Base-by-base conservation (phyloP, 2,797 vertebrate species). In the Sebastes goodei region DNA sequence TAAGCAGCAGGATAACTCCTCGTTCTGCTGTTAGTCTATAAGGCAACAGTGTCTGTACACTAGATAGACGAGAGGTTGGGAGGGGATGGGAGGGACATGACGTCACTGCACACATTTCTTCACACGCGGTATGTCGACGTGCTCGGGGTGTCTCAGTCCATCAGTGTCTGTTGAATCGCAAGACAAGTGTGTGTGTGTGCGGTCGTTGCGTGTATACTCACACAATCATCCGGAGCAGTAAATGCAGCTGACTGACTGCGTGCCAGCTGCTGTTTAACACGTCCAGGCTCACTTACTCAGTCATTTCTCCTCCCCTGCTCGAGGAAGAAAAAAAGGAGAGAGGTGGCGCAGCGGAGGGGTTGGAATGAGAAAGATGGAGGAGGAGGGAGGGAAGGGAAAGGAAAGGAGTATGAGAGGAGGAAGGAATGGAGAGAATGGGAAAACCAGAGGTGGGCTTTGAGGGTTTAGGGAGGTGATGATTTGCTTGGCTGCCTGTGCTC, bases 261-360 rank as follows among this genome's bases (percentile, higher is more conserved):
- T 85, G 88, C 89, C 92, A 93, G 89, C 91, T 89, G 91, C 90
- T 88, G 88, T 91, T 88, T 88, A 92, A 91, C 86, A 92, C 84
- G 61, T 92, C 89, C 88, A 80, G 76, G 81, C 82, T 92, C 89
- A 85, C 86, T 92, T 78, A 80, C 78, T 82, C 87, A 62, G 78
- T 82, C 78, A 10, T 78, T 60, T 74, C 68, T 86, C 70, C 72
- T 69, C 38, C 73, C 74, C 49, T 30, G 38, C 75, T 87, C 55
- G 46, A 79, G 86, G 82, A 25, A 42, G 38, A 38, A 33, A 12
- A 62, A 87, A 89, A 90, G 89, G 81, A 71, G 67, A 74, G 75
- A 76, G 68, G 38, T 71, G 79, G 4, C 21, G 42, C 63, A 86
- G 79, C 69, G 74, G 61, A 73, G 38, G 60, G 57, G 66, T 59